Evolutionary conservation across 1,140 invertebrate species (phyloP), one percentile per base, ranked within the genome.

Genomic region (Drosophila subobscura): DNA sequence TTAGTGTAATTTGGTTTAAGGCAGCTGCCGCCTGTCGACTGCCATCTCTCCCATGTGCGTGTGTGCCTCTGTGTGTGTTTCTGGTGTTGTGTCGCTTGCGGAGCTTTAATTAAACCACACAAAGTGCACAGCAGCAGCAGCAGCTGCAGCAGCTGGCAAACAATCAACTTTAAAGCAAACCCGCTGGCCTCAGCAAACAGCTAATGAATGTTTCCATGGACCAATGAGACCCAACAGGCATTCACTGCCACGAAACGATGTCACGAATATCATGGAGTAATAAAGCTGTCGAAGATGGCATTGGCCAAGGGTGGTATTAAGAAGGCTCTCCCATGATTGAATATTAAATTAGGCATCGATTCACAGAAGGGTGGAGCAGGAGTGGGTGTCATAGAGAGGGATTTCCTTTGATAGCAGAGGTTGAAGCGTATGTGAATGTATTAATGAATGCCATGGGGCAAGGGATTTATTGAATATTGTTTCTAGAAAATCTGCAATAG

Each of bases 1-100:
- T 79, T 79, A 79, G 71, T 70, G 63, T 74, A 79, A 79, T 79
- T 79, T 74, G 64, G 70, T 74, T 79, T 52, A 45, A 68, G 71
- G 70, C 70, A 71, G 71, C 76, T 65, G 76, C 47, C 55, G 50
- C 23, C 56, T 46, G 41, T 54, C 27, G 22, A 4, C 59, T 53
- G 42, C 52, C 57, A 40, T 20, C 25, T 44, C 33, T 27, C 20
- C 22, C 8, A 14, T 12, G 33, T n/a, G 16, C 12, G 20, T 6
- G n/a, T 12, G 7, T 7, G 37, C 8, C 33, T 25, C 33, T 58
- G 12, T 8, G 29, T 37, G 22, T 41, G 29, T 8, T 3, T 10
- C 12, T 37, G 33, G 5, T 37, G 33, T 37, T 37, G 10, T 20
- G 40, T 1, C 51, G 51, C 37, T 72, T 54, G 37, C 40, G 22